Conservation (phyloP, 2,113 vertebrate species). For the Lagopus muta region DNA sequence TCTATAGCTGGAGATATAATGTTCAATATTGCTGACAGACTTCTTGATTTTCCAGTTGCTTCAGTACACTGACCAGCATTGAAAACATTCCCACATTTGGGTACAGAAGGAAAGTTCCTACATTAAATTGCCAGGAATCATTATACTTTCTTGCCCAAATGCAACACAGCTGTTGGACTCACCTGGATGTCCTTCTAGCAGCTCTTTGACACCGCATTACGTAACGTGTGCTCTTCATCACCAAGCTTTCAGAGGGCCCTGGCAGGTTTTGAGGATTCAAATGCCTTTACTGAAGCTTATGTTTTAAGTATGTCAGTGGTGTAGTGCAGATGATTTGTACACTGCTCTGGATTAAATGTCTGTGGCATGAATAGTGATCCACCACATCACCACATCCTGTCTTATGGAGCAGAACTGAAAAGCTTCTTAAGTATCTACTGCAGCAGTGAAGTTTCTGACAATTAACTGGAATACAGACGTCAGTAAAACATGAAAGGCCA, state of each 20-base stretch:
- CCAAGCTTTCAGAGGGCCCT: neutral
- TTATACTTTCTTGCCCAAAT: neutral
- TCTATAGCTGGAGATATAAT: neutral
- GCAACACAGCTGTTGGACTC: neutral
- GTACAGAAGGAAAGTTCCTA: neutral
- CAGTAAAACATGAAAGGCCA: neutral
- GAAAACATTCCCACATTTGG: neutral
- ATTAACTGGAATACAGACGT: neutral
- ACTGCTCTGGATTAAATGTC: neutral
- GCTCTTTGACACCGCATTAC: neutral
- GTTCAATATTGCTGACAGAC: neutral
- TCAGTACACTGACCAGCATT: rapidly evolving
- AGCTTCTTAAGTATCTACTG: neutral
- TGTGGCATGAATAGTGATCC: neutral
- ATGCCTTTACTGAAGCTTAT: neutral
- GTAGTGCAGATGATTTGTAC: neutral
- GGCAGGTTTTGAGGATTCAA: neutral
- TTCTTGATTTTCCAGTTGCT: neutral
- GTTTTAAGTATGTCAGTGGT: neutral
- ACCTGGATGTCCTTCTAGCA: neutral
- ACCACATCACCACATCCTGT: neutral
- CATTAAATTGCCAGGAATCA: neutral
- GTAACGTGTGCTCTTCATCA: neutral
- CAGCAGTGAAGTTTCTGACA: neutral
- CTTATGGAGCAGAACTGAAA: neutral